Base-by-base conservation (phyloP, 2,888 invertebrate genomes). In the Anthrax anthrax region DNA sequence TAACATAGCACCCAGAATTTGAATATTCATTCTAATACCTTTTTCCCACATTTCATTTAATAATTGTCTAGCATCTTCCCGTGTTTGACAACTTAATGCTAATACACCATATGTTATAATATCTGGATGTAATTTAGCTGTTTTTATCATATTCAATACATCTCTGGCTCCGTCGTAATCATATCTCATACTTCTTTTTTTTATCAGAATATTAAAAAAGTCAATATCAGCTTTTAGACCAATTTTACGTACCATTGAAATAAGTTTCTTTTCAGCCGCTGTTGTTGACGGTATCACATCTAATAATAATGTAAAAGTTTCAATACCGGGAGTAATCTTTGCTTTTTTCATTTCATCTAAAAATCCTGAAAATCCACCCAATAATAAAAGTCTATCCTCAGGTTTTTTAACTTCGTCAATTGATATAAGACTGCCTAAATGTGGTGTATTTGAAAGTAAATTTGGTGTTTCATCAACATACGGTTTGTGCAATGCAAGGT, bases 151-250 rank as follows among this genome's bases (percentile, higher is more conserved):
- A 14, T 68, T 57, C 44, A 74, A 64, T 1, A 82, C 76, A 55
- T 73, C 74, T 71, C 76, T 76, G 14, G 87, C 90, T 54, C 72
- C 74, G 44, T 76, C 70, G 61, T 80, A 81, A 60, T 86, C 81
- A 47, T 65, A 70, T 53, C 88, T 71, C 58, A 79, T 68, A 58
- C 80, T 80, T 48, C 88, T 75, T 60, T 80, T 86, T 58, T 84
- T 86, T 44, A 95, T 90, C 12, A 94, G 71, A 69, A 83, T 77
- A 64, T 92, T 94, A 59, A 80, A 90, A 63, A 92, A 89, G 61
- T 81, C 81, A 47, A 84, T 75, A 66, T 94, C 90, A 2, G 81
- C 72, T 55, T 72, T 73, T 0, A 88, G 61, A 12, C 75, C 70
- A 38, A 67, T 67, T 49, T 67, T 65, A 47, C 76, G 74, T 65